Evolutionary conservation across 2,113 vertebrate species (phyloP).

Genomic region (Ardeotis arabs): DNA sequence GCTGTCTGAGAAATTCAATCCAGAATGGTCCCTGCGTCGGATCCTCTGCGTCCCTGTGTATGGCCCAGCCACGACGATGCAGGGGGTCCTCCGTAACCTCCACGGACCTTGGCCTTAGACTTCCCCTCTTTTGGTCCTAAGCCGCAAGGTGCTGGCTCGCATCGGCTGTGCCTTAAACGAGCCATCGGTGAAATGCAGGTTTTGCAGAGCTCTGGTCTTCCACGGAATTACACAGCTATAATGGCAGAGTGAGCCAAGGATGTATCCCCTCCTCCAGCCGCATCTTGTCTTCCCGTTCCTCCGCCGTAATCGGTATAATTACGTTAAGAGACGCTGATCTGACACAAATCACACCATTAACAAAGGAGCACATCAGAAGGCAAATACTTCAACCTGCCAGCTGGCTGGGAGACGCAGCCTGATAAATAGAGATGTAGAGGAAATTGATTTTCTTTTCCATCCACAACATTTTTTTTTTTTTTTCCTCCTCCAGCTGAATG

Average conservation of each 20-base stretch:
- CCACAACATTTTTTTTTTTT: neutral
- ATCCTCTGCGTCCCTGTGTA: neutral
- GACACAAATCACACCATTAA: slow-evolving; percentile 10
- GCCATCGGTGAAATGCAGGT: neutral
- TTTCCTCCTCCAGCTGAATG: neutral
- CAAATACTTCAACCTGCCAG: slow-evolving; percentile 22
- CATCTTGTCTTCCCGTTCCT: neutral
- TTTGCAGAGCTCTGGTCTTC: neutral
- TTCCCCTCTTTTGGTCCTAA: neutral
- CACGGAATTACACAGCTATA: fast-evolving
- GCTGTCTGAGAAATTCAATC: neutral
- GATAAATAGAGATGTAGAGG: neutral
- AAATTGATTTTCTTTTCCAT: neutral
- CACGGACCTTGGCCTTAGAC: fast-evolving
- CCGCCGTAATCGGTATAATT: neutral
- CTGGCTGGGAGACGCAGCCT: neutral
- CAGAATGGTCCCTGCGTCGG: neutral
- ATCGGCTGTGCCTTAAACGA: neutral
- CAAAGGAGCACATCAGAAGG: slow-evolving; percentile 10
- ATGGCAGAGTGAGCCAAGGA: fast-evolving
- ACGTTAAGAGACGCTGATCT: neutral
- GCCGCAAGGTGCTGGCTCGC: neutral
- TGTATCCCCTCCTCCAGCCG: neutral
- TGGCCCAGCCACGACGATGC: neutral
- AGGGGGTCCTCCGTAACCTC: neutral